Evolutionary conservation across 2,113 vertebrate species (phyloP).

Genomic region (Rostratula benghalensis): DNA sequence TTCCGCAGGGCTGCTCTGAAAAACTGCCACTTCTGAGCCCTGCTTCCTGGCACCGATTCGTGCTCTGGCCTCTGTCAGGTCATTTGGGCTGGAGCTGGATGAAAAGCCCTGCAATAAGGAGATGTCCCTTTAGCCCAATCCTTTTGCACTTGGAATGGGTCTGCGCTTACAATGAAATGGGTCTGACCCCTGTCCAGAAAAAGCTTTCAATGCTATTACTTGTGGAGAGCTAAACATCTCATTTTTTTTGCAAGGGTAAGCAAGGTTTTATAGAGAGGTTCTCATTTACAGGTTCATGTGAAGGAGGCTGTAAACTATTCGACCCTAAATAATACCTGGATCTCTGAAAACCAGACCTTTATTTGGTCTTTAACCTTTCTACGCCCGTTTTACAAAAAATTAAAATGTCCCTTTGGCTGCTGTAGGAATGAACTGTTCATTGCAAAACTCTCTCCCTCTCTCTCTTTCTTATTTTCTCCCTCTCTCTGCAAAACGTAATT

Average conservation of each 20-base stretch:
- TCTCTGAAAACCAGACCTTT: background rate
- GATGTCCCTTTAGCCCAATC: constrained; percentile 13
- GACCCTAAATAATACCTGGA: background rate
- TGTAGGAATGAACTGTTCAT: background rate
- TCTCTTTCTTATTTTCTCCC: background rate
- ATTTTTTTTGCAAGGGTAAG: constrained; percentile 37
- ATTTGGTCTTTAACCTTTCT: constrained; percentile 1
- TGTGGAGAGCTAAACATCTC: background rate
- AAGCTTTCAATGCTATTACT: constrained; percentile 42
- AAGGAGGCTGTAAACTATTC: background rate
- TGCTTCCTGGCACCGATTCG: background rate
- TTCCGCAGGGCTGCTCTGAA: background rate
- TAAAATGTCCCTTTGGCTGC: background rate
- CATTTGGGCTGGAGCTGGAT: background rate
- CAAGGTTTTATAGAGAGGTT: background rate
- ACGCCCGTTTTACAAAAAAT: background rate
- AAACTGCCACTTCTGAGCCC: background rate
- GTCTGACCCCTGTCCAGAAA: constrained; percentile 12
- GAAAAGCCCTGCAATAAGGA: background rate
- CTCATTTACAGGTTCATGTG: background rate
- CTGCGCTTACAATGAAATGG: background rate
- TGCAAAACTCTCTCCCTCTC: background rate
- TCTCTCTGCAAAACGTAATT: background rate
- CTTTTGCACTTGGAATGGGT: background rate
- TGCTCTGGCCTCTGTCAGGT: background rate